These are phyloP conservation scores for Serripes groenlandicus DNA, from an alignment of 2,888 invertebrate genomes.

Conservation along the genomic window DNA sequence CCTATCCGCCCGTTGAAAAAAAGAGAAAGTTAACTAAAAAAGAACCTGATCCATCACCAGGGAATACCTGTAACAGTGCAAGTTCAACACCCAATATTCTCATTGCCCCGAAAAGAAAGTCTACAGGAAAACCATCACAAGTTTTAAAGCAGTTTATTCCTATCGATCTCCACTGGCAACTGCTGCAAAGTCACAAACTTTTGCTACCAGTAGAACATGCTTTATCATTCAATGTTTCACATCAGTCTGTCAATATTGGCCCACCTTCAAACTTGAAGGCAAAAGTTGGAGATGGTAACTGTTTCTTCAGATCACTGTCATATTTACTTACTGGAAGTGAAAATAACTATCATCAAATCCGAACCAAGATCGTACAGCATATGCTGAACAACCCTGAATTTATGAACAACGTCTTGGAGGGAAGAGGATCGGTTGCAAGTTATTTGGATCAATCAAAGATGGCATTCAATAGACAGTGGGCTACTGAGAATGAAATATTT, in stretches of 20 bases:
- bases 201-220: neutral
- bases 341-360: slow-evolving; percentile 7
- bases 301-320: slow-evolving; percentile 42
- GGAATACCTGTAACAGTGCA: too few species aligned
- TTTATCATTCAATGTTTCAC: neutral
- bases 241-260: neutral
- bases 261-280: slow-evolving; percentile 3
- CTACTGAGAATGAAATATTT: slow-evolving; percentile 34
- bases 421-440: neutral
- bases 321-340: slow-evolving; percentile 33
- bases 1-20: too few species aligned
- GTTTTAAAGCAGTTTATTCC: slow-evolving; percentile 6
- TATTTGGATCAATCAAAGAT: slow-evolving; percentile 20
- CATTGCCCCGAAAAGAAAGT: too few species aligned
- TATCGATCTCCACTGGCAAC: neutral
- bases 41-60: too few species aligned
- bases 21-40: too few species aligned
- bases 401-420: neutral
- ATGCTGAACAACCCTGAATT: neutral
- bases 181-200: neutral
- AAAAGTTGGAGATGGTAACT: slow-evolving; percentile 44
- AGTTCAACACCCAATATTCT: too few species aligned
- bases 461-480: neutral
- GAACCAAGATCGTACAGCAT: slow-evolving; percentile 7
- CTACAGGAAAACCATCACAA: too few species aligned